A percentile compares a stretch with the other conserved stretches of the same genome.
These are phyloP conservation scores for Cephus pygmeus DNA, from an alignment of 2,888 invertebrate species.

Conservation along the genomic window DNA sequence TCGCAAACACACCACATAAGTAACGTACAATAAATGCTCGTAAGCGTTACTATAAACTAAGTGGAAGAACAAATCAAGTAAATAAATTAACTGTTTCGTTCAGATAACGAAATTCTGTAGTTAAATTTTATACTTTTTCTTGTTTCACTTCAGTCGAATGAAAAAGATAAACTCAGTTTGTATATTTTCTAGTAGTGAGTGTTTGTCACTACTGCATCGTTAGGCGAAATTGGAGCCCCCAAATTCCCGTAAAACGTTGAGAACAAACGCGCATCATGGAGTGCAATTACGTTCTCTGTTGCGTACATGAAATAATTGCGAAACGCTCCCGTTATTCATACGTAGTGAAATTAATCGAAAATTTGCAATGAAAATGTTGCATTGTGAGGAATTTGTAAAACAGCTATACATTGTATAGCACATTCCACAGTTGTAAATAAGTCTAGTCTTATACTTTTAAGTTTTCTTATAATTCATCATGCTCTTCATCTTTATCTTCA, in stretches of 20 bases:
- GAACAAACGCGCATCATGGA: background rate
- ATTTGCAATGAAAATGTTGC: conserved; percentile 30
- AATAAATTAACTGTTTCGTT: conserved; percentile 14
- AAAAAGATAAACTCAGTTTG: background rate
- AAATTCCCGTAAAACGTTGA: background rate
- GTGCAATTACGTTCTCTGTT: background rate
- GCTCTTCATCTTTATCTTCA: conserved; percentile 65
- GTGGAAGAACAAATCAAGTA: conserved; percentile 48
- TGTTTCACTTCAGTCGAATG: background rate
- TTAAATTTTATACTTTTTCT: background rate
- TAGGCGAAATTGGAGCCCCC: background rate
- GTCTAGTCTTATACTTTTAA: conserved; percentile 14
- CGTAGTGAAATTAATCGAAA: conserved; percentile 19
- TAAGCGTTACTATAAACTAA: conserved; percentile 2
- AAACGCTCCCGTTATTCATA: background rate
- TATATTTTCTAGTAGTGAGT: background rate
- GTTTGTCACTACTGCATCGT: background rate
- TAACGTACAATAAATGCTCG: conserved; percentile 25
- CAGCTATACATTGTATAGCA: conserved; percentile 43
- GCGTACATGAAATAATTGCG: background rate
- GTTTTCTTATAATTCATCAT: conserved; percentile 72
- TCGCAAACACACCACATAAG: conserved; percentile 44
- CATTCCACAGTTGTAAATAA: conserved; percentile 19
- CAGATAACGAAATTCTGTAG: background rate
- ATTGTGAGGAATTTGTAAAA: conserved; percentile 24